These are phyloP conservation scores for Holothuria glaberrima DNA, from an alignment of 35 echinoderm and acorn worm species.

Conservation along the genomic window DNA sequence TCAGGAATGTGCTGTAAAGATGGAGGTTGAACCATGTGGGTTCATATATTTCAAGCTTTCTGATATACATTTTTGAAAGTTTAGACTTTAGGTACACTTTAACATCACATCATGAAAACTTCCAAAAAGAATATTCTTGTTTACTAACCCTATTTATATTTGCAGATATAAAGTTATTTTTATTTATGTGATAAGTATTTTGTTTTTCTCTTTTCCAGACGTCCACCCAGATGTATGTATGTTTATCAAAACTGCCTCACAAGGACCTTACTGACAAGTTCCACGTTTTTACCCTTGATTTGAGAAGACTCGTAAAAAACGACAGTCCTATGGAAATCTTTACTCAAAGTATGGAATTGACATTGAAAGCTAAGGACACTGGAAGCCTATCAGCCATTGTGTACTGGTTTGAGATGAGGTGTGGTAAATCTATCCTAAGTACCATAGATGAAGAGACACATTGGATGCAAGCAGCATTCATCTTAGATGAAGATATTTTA, in stretches of 20 bases:
- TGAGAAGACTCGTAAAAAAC: neutral
- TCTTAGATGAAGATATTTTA: neutral
- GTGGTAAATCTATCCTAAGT: neutral
- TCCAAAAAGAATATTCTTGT: too few relatives aligned
- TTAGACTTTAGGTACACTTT: too few relatives aligned
- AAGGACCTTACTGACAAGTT: slow-evolving; percentile 15
- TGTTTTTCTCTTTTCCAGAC: slow-evolving; percentile 27
- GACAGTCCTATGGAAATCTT: slow-evolving; percentile 32
- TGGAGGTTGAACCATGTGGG: too few relatives aligned
- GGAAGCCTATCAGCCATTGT: neutral
- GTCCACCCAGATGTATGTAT: slow-evolving; percentile 21
- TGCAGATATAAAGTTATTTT: too few relatives aligned
- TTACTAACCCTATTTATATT: too few relatives aligned
- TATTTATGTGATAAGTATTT: neutral
- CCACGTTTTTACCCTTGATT: neutral
- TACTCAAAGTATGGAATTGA: neutral
- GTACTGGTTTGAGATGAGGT: slow-evolving; percentile 41
- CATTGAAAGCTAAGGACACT: neutral
- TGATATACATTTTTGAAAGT: too few relatives aligned
- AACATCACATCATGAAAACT: too few relatives aligned
- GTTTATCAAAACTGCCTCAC: slow-evolving; percentile 29
- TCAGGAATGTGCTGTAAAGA: too few relatives aligned
- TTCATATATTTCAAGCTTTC: too few relatives aligned
- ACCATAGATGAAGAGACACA: slow-evolving; percentile 37
- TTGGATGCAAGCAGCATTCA: slow-evolving; percentile 39